Conservation (phyloP, 37 sponge, comb jelly and placozoan species). For the Aplysina aerophoba region DNA sequence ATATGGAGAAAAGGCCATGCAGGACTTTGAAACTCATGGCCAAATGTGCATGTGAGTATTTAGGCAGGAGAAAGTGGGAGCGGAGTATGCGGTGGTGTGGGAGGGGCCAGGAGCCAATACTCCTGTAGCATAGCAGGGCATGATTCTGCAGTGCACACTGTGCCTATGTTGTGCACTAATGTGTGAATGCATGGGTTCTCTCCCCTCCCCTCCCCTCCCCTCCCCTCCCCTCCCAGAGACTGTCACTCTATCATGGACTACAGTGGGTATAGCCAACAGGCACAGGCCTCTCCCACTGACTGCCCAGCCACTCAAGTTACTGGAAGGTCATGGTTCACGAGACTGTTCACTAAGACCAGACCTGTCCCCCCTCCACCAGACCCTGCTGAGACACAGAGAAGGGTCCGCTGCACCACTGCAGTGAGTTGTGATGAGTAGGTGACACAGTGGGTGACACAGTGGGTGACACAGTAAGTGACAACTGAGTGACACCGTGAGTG, state of each 20-base stretch:
- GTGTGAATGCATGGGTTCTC: too few species aligned
- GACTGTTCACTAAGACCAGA: not conserved
- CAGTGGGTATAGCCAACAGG: not conserved
- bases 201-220: not conserved
- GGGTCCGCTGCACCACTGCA: too few species aligned
- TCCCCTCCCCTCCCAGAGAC: not conserved
- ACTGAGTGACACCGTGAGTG: too few species aligned
- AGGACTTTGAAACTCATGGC: not conserved
- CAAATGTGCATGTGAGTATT: conserved; percentile 17
- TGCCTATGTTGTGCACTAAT: too few species aligned
- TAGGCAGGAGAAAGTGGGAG: not conserved
- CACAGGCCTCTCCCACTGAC: not conserved
- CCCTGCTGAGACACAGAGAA: too few species aligned
- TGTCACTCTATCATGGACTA: conserved; percentile 11
- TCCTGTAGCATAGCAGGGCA: too few species aligned
- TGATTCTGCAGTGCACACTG: too few species aligned
- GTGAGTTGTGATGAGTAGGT: too few species aligned
- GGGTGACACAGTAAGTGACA: too few species aligned
- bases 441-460: too few species aligned
- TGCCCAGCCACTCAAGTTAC: not conserved
- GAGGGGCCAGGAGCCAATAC: not conserved
- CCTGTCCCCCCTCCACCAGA: too few species aligned
- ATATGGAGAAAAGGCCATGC: not conserved
- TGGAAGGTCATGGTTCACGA: not conserved
- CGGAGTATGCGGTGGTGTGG: not conserved